Base-by-base conservation (phyloP, 1,140 invertebrate species). In the Neodiprion virginianus region DNA sequence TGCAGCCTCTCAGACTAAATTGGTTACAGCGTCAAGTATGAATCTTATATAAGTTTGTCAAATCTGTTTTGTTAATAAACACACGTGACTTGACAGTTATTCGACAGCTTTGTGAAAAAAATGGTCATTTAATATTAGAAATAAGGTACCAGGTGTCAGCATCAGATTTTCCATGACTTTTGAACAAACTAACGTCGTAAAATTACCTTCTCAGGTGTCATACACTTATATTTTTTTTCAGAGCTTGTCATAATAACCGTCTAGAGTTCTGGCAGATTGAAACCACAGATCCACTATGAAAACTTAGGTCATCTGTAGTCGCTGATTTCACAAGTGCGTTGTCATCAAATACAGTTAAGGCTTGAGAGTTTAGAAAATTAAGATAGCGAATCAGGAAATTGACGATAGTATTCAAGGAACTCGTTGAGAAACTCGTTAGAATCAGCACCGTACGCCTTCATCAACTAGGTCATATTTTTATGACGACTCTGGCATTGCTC, bases 391-490 rank as follows among this genome's bases (percentile, higher is more conserved):
- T 8, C 14, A 14, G 50, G 50, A 53, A 53, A 14, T 14, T 14
- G 8, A 10, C 9, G 14, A 10, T 14, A 14, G 14, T 10, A 53
- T 53, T 10, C 50, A 14, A 53, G 50, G 14, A 53, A 53, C 50
- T 53, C 50, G 14, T 8, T 53, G 9, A 53, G 14, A 53, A 53
- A 53, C 8, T 53, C 50, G 14, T 53, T 14, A 53, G 50, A 8
- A 53, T 53, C 14, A 14, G 9, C 14, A 14, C 8, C 9, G 9
- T 53, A 14, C 14, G 8, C 50, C 8, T 53, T 65, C 65, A n/a
- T 73, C 23, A n/a, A 67, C 74, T 40, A 77, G 40, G 1, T 72
- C 75, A 69, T 76, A 79, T 69, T 79, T 79, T 74, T 75, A 17
- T 72, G n/a, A 47, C 69, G 17, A 77, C 50, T 49, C 49, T 11